Conservation (phyloP, 1,140 invertebrate species). For the Limonius californicus region DNA sequence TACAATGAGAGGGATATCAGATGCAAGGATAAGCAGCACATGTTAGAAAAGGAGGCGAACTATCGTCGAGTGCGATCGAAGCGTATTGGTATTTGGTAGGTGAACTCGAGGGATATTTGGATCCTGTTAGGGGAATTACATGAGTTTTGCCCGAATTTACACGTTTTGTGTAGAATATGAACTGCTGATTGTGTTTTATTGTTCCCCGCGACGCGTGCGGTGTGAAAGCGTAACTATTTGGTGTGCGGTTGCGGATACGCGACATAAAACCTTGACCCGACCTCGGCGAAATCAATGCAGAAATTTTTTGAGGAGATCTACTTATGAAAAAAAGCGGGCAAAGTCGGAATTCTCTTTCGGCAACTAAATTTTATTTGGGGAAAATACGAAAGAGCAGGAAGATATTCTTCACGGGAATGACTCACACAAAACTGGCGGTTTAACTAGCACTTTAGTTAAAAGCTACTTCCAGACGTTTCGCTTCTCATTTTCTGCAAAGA, state of each 20-base stretch:
- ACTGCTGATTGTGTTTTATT: neutral
- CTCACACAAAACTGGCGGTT: neutral
- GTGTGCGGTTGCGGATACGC: neutral
- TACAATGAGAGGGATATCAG: neutral
- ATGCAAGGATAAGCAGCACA: neutral
- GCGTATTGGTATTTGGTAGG: neutral
- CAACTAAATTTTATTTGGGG: too few species aligned
- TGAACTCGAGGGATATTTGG: neutral
- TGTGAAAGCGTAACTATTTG: neutral
- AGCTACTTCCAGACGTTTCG: conserved; percentile 2
- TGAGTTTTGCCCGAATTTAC: neutral
- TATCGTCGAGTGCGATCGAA: neutral
- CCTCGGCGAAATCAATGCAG: too few species aligned
- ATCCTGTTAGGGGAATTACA: neutral
- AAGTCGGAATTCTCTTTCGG: too few species aligned
- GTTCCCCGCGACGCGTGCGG: neutral
- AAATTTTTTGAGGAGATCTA: too few species aligned
- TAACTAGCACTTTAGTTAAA: conserved; percentile 15
- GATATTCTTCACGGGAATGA: too few species aligned
- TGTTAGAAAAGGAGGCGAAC: neutral
- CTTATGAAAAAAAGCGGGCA: too few species aligned
- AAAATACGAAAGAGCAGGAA: too few species aligned
- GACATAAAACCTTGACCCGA: too few species aligned
- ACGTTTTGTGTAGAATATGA: neutral
- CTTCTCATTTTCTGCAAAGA: neutral